These are phyloP conservation scores for Melanotaenia maccullochi DNA, from an alignment of 2,797 vertebrate species.

Conservation along the genomic window DNA sequence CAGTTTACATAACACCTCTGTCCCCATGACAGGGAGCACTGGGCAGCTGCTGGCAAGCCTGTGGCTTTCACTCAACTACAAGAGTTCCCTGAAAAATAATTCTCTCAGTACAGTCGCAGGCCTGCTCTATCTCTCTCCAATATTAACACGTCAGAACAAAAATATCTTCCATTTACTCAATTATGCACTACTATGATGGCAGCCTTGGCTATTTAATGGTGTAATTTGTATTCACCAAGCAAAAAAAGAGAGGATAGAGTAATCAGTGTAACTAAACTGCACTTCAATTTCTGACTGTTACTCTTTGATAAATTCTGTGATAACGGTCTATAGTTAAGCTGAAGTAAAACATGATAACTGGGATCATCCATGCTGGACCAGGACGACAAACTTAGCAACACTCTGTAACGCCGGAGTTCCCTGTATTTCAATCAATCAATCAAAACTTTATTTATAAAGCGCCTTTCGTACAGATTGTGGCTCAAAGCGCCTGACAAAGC, in stretches of 20 bases:
- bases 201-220: conserved; percentile 45
- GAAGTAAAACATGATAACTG: conserved; percentile 34
- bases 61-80: conserved; percentile 63
- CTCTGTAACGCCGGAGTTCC: conserved; percentile 65
- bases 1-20: conserved; percentile 83
- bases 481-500: no score
- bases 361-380: conserved; percentile 54
- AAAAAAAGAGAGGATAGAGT: neutral
- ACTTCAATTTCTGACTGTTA: neutral
- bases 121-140: conserved; percentile 45
- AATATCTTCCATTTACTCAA: conserved; percentile 37
- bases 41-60: conserved; percentile 73
- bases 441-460: no score
- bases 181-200: conserved; percentile 49
- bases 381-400: conserved; percentile 67
- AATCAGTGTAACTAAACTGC: neutral
- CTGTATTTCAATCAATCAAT: no score
- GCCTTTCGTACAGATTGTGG: no score
- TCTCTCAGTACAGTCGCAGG: conserved; percentile 44
- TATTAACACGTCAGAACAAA: conserved; percentile 47
- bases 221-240: conserved; percentile 2
- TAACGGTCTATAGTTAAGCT: conserved; percentile 2
- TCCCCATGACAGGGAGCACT: conserved; percentile 67
- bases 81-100: conserved; percentile 58
- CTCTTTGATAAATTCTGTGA: neutral